A percentile compares a stretch with the other conserved stretches of the same genome.
Conservation (phyloP, 1,140 invertebrate species). For the Bilobella aurantiaca region DNA sequence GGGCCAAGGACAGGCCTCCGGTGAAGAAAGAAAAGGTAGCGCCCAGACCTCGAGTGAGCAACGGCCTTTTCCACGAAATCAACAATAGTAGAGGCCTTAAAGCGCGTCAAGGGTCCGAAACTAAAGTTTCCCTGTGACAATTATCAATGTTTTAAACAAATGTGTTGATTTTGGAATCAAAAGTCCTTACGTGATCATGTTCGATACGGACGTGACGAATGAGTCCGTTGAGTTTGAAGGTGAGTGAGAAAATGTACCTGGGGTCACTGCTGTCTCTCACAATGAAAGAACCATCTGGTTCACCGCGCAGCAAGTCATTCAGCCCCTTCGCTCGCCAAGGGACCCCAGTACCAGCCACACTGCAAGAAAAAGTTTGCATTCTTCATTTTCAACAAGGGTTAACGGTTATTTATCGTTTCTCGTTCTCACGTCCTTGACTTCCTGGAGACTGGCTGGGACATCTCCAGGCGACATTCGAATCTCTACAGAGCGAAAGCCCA, state of each 20-base stretch:
- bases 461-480: conserved; percentile 42
- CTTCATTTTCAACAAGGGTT: too few relatives aligned
- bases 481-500: background rate
- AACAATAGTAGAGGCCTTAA: conserved; percentile 88
- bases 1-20: conserved; percentile 81
- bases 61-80: conserved; percentile 97
- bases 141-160: conserved; percentile 12
- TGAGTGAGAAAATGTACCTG: conserved; percentile 93
- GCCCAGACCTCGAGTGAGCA: conserved; percentile 82
- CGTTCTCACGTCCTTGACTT: conserved; percentile 79
- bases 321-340: conserved; percentile 83
- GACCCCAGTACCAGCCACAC: conserved; percentile 98
- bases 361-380: conserved; percentile 44
- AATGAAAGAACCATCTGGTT: conserved; percentile 90
- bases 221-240: conserved; percentile 85
- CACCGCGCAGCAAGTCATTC: conserved; percentile 85
- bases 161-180: background rate
- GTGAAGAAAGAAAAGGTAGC: conserved; percentile 92
- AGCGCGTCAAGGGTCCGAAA: conserved; percentile 90
- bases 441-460: conserved; percentile 82
- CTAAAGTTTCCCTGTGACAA: conserved; percentile 77
- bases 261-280: conserved; percentile 95
- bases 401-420: too few relatives aligned
- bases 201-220: conserved; percentile 92
- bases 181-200: conserved; percentile 79